These are phyloP conservation scores for Ptychoptera albimana DNA, from an alignment of 2,888 invertebrate species.

Conservation along the genomic window DNA sequence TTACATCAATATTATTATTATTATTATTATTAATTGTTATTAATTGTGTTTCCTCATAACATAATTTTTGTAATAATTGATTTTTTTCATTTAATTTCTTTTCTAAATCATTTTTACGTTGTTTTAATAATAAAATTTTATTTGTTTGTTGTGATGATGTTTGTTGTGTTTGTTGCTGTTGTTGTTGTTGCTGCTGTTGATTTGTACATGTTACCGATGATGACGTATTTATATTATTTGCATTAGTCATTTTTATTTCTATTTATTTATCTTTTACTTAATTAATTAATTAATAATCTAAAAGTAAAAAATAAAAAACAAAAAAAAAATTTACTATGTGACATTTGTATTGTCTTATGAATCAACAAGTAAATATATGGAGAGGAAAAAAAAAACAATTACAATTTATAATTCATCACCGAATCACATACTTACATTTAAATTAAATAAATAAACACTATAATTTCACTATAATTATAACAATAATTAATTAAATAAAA, in stretches of 20 bases:
- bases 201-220: not conserved
- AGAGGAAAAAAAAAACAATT: no score
- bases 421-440: no score
- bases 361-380: no score
- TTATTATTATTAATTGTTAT: conserved; percentile 8
- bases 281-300: no score
- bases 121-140: conserved; percentile 20
- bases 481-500: no score
- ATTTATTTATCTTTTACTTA: no score
- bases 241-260: not conserved
- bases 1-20: conserved; percentile 10
- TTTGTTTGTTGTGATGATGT: conserved; percentile 8
- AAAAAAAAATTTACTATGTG: no score
- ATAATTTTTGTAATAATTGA: conserved; percentile 24
- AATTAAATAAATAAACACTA: no score
- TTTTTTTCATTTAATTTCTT: conserved; percentile 27
- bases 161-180: not conserved
- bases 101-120: conserved; percentile 24
- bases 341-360: no score
- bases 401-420: no score
- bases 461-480: no score
- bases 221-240: not conserved
- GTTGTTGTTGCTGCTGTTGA: not conserved
- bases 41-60: conserved; percentile 1
- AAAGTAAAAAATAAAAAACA: no score